Conservation (phyloP, 2,888 invertebrate species). For the Nemotelus pantherinus region DNA sequence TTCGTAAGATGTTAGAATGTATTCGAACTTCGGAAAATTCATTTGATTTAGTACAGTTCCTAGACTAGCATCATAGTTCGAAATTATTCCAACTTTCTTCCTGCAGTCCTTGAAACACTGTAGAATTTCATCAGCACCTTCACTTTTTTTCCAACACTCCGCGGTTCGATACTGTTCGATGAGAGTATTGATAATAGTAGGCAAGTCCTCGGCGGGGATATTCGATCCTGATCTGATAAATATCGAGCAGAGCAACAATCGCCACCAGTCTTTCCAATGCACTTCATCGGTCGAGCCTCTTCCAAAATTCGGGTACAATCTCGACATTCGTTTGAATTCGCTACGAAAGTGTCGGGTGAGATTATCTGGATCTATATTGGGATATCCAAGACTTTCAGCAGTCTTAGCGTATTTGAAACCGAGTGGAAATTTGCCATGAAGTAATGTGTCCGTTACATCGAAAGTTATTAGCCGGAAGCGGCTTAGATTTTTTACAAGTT, state of each 20-base stretch:
- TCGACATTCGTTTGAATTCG: slow-evolving; percentile 71
- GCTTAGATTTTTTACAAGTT: slow-evolving; percentile 23
- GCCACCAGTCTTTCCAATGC: slow-evolving; percentile 87
- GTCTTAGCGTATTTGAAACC: slow-evolving; percentile 77
- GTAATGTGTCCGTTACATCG: slow-evolving; percentile 88
- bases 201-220: slow-evolving; percentile 54
- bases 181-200: slow-evolving; percentile 68
- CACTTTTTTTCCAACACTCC: slow-evolving; percentile 76
- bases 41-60: slow-evolving; percentile 72
- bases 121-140: slow-evolving; percentile 70
- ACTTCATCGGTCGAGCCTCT: slow-evolving; percentile 67
- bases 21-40: slow-evolving; percentile 76
- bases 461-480: slow-evolving; percentile 76
- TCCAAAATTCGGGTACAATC: slow-evolving; percentile 83
- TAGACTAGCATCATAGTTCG: slow-evolving; percentile 89
- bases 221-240: slow-evolving; percentile 55
- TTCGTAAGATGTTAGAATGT: slow-evolving; percentile 82
- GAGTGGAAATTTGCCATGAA: slow-evolving; percentile 71
- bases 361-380: slow-evolving; percentile 54
- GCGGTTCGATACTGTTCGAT: slow-evolving; percentile 75
- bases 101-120: slow-evolving; percentile 64
- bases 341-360: slow-evolving; percentile 69
- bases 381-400: slow-evolving; percentile 72
- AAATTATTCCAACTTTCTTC: slow-evolving; percentile 77
- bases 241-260: slow-evolving; percentile 60